Evolutionary conservation across 1,140 invertebrate species (phyloP), one percentile per base, ranked within the genome.

Genomic region (Eriocheir sinensis): DNA sequence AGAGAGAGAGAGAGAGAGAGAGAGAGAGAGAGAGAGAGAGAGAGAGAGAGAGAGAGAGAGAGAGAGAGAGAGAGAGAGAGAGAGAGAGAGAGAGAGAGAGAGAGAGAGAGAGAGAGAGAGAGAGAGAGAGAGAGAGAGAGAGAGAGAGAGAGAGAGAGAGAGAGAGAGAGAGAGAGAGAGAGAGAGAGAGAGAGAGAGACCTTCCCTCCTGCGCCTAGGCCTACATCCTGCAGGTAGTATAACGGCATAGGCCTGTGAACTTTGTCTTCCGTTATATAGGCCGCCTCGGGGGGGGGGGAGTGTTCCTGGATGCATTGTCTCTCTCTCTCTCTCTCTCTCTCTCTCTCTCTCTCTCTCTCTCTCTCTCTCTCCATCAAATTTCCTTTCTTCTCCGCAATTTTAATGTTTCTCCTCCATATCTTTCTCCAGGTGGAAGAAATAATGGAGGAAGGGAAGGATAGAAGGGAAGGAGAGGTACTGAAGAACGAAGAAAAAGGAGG

Each of bases 321-420:
- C 27, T 72, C 60, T 72, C 60, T 72, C 60, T 72, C 60, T 72
- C 60, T 72, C 60, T 72, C 60, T 72, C 60, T 72, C 60, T 72
- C 60, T 72, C 60, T 72, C 60, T 72, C 60, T 72, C 60, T 72
- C 60, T 72, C 60, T 72, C 60, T 72, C 60, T 72, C 60, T 72
- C 60, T 72, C 60, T 72, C 60, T 72, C 60, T 72, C 60, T n/a
- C 27, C 8, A 0, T 72, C 27, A 6, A 2, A 48, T n/a, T n/a
- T 72, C 60, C n/a, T n/a, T 6, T 21, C 53, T 60, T 60, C 27
- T 48, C 44, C 15, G 15, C 15, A 48, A 48, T 48, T n/a, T 48
- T 48, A 48, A 48, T 15, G 4, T 15, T 15, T 48, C 15, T 48
- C 15, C 15, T 15, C 15, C 15, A 48, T 48, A 48, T 60, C 27